Conservation (phyloP, 2,797 vertebrate genomes). For the Rhinatrema bivittatum region DNA sequence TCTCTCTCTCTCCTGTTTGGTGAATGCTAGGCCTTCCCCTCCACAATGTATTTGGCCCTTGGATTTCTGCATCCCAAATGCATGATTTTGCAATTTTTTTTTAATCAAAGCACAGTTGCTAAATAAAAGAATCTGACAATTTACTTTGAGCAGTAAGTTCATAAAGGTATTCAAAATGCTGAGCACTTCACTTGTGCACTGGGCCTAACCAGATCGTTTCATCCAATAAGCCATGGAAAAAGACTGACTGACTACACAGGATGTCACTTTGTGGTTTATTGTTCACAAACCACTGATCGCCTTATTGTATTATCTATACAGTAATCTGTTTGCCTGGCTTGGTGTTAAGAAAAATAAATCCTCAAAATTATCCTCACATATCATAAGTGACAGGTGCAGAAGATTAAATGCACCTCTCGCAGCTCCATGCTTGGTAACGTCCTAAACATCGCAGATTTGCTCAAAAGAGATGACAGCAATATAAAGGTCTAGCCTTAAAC, state of each 20-base stretch:
- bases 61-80: too few relatives aligned
- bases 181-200: slow-evolving; percentile 2
- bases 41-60: too few relatives aligned
- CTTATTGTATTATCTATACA: slow-evolving; percentile 23
- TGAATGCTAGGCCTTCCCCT: too few relatives aligned
- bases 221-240: slow-evolving; percentile 19
- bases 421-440: slow-evolving; percentile 27
- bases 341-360: slow-evolving; percentile 13
- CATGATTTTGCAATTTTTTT: background rate
- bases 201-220: slow-evolving; percentile 6
- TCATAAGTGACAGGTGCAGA: slow-evolving; percentile 34
- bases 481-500: slow-evolving; percentile 37
- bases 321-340: slow-evolving; percentile 22
- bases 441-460: slow-evolving; percentile 20
- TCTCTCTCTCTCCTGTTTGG: too few relatives aligned
- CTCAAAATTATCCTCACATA: slow-evolving; percentile 33
- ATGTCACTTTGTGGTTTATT: slow-evolving; percentile 16
- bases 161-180: background rate
- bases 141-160: too few relatives aligned
- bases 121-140: background rate
- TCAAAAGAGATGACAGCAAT: slow-evolving; percentile 15
- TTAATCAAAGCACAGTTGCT: background rate
- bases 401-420: slow-evolving; percentile 27
- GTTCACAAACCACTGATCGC: slow-evolving; percentile 28
- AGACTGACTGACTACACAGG: slow-evolving; percentile 16